Percentiles rank a stretch among this genome's conserved stretches.
phyloP scores from a whole-genome alignment of 2,113 vertebrate genomes.

The Copsychus sechellarum region DNA sequence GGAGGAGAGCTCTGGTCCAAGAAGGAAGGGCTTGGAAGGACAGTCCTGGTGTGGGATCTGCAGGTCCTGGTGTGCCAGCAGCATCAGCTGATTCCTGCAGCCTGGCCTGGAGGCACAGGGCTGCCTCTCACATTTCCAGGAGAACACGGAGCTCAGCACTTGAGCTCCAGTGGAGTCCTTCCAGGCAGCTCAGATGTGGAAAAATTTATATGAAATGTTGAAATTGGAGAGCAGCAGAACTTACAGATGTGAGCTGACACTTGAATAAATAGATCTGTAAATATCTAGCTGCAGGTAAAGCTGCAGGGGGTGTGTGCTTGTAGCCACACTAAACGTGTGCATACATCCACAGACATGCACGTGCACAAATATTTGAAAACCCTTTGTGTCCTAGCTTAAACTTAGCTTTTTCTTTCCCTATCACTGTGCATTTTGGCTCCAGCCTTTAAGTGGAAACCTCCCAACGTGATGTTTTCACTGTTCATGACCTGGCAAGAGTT shows the following conservation, averaged over 20 bases:
- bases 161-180: rapidly evolving
- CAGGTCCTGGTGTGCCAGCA: background rate
- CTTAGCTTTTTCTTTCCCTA: background rate
- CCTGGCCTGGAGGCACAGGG: background rate
- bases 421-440: background rate
- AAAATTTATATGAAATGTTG: background rate
- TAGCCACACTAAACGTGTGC: background rate
- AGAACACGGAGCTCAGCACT: background rate
- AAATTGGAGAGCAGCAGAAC: background rate
- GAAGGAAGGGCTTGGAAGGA: background rate
- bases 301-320: background rate
- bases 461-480: background rate
- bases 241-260: background rate
- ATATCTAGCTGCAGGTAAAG: background rate
- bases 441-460: background rate
- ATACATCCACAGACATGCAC: background rate
- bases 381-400: background rate
- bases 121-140: background rate
- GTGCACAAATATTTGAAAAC: background rate
- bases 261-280: background rate
- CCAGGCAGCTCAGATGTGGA: constrained; percentile 4
- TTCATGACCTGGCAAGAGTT: constrained; percentile 1
- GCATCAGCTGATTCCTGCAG: background rate
- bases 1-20: background rate
- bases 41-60: background rate